Evolutionary conservation across 2,113 vertebrate genomes (phyloP), one percentile per base, ranked within the genome.

Genomic region (Saguinus midas): DNA sequence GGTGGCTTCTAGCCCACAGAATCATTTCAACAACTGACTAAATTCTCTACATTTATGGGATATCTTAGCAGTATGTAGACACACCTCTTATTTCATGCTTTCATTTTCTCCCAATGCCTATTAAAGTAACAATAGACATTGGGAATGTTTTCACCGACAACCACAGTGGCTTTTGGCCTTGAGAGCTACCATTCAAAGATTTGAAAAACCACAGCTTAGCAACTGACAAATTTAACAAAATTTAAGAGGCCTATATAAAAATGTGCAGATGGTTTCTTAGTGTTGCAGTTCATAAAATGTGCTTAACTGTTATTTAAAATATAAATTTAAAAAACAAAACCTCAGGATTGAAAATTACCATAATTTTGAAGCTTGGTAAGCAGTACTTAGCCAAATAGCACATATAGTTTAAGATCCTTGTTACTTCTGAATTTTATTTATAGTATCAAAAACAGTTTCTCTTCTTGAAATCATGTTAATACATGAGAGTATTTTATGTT

Each of bases 271-370:
- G 94, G 96, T 82, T 98, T 96, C 82, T 97, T 94, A 81, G n/a
- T 97, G 88, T 97, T 96, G 79, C 48, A 93, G 93, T 98, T 98
- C 94, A 84, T 80, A 96, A 83, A 98, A 96, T 94, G 95, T 82
- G 78, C 83, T 96, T 98, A 97, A 88, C 92, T 98, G 91, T 98
- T 98, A 73, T 97, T 97, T 95, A 98, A 98, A 98, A 96, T 94
- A 97, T 23, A 80, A 97, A 97, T 98, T 96, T 79, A 91, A 98
- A 27, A 94, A 96, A 94, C 21, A 78, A 96, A 98, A 97, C 96
- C 94, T 92, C 5, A 20, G 72, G 78, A 86, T 89, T 95, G 83
- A 96, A 98, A 97, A 98, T 94, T 55, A 94, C 55, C 40, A 37
- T 98, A 97, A 97, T 95, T 97, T 87, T 96, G 75, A 92, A 84